Evolutionary conservation across 2,888 invertebrate species (phyloP).

Genomic region (Thymelicus acteon): DNA sequence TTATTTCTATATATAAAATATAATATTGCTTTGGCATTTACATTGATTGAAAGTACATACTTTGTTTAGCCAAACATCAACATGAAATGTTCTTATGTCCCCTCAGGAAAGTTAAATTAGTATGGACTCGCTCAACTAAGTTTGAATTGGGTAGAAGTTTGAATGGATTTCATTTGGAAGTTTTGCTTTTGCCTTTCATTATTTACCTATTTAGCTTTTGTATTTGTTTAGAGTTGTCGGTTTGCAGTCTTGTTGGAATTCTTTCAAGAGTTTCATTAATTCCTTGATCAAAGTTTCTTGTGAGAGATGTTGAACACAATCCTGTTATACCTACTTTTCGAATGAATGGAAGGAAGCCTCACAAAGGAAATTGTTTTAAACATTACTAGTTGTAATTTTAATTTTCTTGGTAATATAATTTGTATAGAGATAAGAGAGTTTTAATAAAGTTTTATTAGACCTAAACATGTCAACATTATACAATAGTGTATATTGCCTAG

Average conservation of each 20-base stretch:
- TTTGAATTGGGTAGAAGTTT: conserved; percentile 66
- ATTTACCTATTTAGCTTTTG: conserved; percentile 67
- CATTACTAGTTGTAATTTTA: background rate
- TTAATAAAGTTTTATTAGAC: background rate
- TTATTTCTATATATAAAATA: too few relatives aligned
- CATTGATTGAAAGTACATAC: conserved; percentile 15
- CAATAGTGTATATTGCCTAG: conserved; percentile 22
- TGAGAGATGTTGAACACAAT: conserved; percentile 41
- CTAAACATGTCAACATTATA: conserved; percentile 25
- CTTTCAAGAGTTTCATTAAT: conserved; percentile 61
- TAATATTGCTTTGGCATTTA: conserved; percentile 1
- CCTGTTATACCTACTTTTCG: conserved; percentile 39
- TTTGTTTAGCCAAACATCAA: conserved; percentile 38
- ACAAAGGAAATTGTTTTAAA: conserved; percentile 28
- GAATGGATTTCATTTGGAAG: conserved; percentile 70
- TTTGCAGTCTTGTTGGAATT: conserved; percentile 57
- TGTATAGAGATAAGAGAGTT: too few relatives aligned
- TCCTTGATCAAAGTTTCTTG: conserved; percentile 50
- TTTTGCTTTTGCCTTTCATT: conserved; percentile 68
- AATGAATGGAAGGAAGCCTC: conserved; percentile 39
- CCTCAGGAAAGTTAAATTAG: conserved; percentile 62
- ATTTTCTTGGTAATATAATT: background rate
- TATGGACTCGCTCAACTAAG: conserved; percentile 55
- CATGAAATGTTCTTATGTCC: conserved; percentile 46
- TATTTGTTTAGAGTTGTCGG: conserved; percentile 59